A percentile compares a stretch with the other conserved stretches of the same genome.
Conservation (phyloP, 1,140 invertebrate genomes). For the Globodera rostochiensis region DNA sequence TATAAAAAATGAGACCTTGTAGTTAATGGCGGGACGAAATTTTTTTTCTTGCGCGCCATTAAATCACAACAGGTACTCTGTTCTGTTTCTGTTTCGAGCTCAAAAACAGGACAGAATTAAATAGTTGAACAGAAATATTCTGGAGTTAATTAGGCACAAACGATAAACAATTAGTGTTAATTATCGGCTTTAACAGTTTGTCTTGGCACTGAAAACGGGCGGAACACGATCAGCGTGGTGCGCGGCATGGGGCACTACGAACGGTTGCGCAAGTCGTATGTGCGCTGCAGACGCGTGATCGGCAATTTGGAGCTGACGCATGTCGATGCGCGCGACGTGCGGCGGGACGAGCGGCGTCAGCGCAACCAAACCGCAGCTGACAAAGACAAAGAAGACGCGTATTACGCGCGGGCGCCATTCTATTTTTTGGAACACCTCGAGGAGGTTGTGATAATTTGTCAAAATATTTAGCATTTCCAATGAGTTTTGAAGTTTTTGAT, state of each 20-base stretch:
- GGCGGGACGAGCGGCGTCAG: constrained; percentile 13
- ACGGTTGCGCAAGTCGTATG: constrained; percentile 39
- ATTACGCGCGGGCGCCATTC: constrained; percentile 29
- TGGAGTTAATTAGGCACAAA: no score
- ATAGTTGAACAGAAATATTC: no score
- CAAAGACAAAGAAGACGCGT: neutral
- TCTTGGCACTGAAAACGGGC: constrained; percentile 51
- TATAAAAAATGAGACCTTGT: no score
- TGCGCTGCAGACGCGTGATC: constrained; percentile 46
- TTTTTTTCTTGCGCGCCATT: no score
- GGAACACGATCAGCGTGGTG: constrained; percentile 36
- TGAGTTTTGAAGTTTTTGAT: constrained; percentile 14
- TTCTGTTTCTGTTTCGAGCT: no score
- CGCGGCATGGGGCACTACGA: constrained; percentile 42
- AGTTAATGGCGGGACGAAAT: no score
- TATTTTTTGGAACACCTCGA: constrained; percentile 43
- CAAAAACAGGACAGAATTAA: no score
- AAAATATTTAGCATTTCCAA: no score
- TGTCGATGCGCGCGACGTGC: constrained; percentile 40
- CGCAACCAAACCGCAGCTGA: constrained; percentile 35
- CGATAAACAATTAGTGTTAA: no score
- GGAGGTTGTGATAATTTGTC: constrained; percentile 31
- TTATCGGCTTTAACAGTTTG: constrained; percentile 34
- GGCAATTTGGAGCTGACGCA: constrained; percentile 50
- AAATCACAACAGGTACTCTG: no score